Evolutionary conservation across 2,797 vertebrate species (phyloP).

Genomic region (Siniperca scherzeri): DNA sequence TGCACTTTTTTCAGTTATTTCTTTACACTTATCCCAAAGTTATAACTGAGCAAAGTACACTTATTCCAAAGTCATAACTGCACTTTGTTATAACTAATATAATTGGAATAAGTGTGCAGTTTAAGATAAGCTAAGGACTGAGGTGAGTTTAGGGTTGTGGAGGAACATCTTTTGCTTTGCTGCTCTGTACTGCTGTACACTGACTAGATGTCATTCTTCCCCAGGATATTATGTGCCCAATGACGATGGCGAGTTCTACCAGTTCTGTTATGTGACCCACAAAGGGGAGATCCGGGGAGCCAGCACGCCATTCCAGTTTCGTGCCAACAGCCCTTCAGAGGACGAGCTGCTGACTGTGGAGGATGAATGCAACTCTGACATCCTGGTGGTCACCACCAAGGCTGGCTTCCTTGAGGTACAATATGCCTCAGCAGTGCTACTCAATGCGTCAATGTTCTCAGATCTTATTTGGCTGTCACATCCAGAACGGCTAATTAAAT

Average conservation of each 20-base stretch:
- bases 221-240: constrained; percentile 98
- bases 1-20: background rate
- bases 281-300: constrained; percentile 99
- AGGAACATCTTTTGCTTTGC: background rate
- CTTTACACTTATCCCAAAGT: background rate
- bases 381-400: constrained; percentile 98
- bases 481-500: background rate
- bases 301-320: constrained; percentile 98
- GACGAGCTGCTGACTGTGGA: constrained; percentile 98
- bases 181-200: background rate
- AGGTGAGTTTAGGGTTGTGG: background rate
- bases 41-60: background rate
- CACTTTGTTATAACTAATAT: constrained; percentile 1
- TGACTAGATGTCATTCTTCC: constrained; percentile 6
- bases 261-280: constrained; percentile 98
- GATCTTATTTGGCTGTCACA: background rate
- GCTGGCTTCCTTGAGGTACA: constrained; percentile 94
- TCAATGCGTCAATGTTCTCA: background rate
- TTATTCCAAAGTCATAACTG: background rate
- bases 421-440: background rate
- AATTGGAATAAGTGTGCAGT: background rate
- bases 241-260: constrained; percentile 98
- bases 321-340: constrained; percentile 91
- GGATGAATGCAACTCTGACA: constrained; percentile 97
- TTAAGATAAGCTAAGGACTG: background rate